Conservation (phyloP, 2,113 vertebrate genomes). For the Odocoileus hemionus region DNA sequence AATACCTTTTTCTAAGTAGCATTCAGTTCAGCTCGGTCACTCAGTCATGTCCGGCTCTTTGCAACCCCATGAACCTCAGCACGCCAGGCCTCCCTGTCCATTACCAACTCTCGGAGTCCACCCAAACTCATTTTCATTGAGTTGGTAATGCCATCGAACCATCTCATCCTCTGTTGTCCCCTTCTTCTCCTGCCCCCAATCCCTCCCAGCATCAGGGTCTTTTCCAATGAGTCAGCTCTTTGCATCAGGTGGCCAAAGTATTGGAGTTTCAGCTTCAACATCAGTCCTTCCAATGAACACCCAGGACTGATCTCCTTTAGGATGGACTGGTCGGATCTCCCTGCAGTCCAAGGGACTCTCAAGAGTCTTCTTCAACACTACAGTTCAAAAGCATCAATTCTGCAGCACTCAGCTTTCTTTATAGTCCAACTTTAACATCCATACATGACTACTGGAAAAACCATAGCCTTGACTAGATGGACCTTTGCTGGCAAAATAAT, state of each 20-base stretch:
- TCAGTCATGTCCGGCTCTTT: neutral
- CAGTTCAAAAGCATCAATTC: neutral
- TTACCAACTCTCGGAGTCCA: neutral
- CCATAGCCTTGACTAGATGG: neutral
- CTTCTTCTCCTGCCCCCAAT: neutral
- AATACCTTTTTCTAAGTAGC: neutral
- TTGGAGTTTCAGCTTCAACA: neutral
- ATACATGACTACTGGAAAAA: neutral
- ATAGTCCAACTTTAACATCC: neutral
- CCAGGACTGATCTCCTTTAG: neutral
- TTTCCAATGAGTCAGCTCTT: neutral
- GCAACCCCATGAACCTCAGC: fast-evolving
- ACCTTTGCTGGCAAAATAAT: neutral
- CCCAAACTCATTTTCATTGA: neutral
- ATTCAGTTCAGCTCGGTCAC: neutral
- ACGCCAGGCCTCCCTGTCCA: neutral
- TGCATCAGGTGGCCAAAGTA: neutral
- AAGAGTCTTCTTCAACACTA: neutral
- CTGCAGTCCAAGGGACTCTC: neutral
- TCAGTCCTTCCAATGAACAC: neutral
- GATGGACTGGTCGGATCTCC: neutral
- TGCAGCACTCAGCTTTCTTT: fast-evolving
- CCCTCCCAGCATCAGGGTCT: neutral
- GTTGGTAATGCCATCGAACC: neutral
- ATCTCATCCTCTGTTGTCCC: neutral